Base-by-base conservation (phyloP, 2,888 invertebrate genomes). In the Teinopalpus imperialis region DNA sequence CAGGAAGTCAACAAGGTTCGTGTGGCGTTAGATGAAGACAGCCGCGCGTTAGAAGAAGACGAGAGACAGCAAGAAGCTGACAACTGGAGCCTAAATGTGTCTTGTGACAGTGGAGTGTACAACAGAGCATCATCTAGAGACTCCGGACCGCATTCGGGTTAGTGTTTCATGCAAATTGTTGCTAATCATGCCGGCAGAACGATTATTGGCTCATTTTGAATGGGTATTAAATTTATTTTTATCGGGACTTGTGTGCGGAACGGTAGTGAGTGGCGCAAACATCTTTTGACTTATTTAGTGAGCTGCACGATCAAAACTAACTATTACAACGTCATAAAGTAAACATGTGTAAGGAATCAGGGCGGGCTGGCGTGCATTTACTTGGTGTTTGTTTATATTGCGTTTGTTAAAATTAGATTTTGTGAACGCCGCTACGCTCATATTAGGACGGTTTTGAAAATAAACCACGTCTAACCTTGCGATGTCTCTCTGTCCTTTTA, bases 31-130 rank as follows among this genome's bases (percentile, higher is more conserved):
- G 89, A 89, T 56, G 89, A 86, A 54, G 89, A 89, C 58, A 77
- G 86, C 49, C 79, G 83, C 12, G 89, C 87, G n/a, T 62, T 89
- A 48, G 87, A 88, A 18, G 88, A 81, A 53, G 83, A 86, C 67
- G 86, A 87, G 50, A 62, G 73, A 21, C 81, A 85, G 9, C 86
- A 83, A 52, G 86, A 89, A 53, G 81, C 78, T 0, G 89, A 89
- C 54, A 86, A 81, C 61, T 89, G 89, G 89, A 87, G 89, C 51
- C 66, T 89, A 54, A 90, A 90, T 68, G 87, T 90, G 53, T 91
- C 90, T 47, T 89, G 90, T 51, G 91, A 91, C 62, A 90, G 90
- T 64, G 90, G 90, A 47, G 90, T 90, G 53, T 91, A 91, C 68
- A 91, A 92, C 62, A 90, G 91, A 13, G 91, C 89, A 14, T 89